Percentiles rank a stretch among this genome's conserved stretches.
These are phyloP conservation scores for Aphodius granarius DNA, from an alignment of 2,888 invertebrate species.

Conservation along the genomic window DNA sequence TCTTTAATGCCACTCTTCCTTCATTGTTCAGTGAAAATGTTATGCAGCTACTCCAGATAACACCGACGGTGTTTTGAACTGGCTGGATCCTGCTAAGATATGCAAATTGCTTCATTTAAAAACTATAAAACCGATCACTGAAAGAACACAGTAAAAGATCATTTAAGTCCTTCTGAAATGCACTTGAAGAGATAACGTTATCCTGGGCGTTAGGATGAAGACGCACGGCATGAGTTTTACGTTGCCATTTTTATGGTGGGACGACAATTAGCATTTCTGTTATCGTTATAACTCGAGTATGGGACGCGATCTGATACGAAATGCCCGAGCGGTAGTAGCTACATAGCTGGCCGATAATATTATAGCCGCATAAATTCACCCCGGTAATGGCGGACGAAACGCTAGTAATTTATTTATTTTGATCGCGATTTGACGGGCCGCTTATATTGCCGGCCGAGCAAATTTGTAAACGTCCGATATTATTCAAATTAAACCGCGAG, in stretches of 20 bases:
- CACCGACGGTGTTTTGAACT: not conserved
- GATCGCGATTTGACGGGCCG: conserved; percentile 3
- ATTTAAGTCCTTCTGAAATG: not conserved
- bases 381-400: conserved; percentile 8
- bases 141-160: not conserved
- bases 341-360: not conserved
- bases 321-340: not conserved
- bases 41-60: not conserved
- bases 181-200: not conserved
- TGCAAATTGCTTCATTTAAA: not conserved
- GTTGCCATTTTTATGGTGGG: not conserved
- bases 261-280: not conserved
- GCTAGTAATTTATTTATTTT: conserved; percentile 6
- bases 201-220: not conserved
- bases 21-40: not conserved
- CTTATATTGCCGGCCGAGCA: not conserved
- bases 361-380: conserved; percentile 2
- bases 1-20: not conserved
- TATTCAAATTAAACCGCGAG: conserved; percentile 10
- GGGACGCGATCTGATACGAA: not conserved
- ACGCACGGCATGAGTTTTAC: not conserved
- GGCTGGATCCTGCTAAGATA: not conserved
- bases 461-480: conserved; percentile 10
- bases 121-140: not conserved
- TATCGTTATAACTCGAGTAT: not conserved